These are phyloP conservation scores for Eospalax fontanierii DNA, from an alignment of 2,797 vertebrate genomes.

Conservation along the genomic window DNA sequence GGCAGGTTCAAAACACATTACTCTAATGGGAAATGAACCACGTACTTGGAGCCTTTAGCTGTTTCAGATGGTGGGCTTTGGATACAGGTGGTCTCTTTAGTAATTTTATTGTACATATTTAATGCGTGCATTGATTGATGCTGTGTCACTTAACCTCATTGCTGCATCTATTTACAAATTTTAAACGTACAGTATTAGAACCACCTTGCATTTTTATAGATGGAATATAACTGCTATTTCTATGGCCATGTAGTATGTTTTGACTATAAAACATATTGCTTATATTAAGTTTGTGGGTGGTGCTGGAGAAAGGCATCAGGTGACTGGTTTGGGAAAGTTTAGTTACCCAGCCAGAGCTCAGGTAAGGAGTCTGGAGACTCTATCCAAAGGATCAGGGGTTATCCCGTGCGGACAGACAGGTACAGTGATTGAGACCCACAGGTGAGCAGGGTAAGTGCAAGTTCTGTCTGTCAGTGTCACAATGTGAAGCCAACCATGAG, in stretches of 20 bases:
- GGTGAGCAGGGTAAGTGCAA: neutral
- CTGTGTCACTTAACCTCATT: conserved; percentile 40
- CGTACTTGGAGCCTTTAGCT: conserved; percentile 46
- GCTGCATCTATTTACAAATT: neutral
- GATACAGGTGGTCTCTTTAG: conserved; percentile 76
- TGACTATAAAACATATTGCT: conserved; percentile 18
- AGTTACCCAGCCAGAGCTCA: neutral
- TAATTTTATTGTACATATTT: conserved; percentile 61
- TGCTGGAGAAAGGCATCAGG: neutral
- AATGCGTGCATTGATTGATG: conserved; percentile 51
- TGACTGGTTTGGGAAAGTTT: conserved; percentile 29
- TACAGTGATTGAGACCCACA: neutral
- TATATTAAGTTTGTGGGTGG: conserved; percentile 37
- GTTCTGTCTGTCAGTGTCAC: neutral
- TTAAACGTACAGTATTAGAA: conserved; percentile 36
- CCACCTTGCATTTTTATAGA: conserved; percentile 49
- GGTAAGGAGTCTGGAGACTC: neutral
- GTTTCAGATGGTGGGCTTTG: conserved; percentile 70
- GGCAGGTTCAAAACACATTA: conserved; percentile 73
- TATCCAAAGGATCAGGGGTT: neutral
- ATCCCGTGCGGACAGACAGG: neutral
- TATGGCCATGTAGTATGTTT: conserved; percentile 20
- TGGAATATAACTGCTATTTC: conserved; percentile 12
- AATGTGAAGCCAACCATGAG: conserved; percentile 17
- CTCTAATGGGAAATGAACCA: conserved; percentile 77